Conservation (phyloP, 2,888 invertebrate species). For the Eupithecia abbreviata region DNA sequence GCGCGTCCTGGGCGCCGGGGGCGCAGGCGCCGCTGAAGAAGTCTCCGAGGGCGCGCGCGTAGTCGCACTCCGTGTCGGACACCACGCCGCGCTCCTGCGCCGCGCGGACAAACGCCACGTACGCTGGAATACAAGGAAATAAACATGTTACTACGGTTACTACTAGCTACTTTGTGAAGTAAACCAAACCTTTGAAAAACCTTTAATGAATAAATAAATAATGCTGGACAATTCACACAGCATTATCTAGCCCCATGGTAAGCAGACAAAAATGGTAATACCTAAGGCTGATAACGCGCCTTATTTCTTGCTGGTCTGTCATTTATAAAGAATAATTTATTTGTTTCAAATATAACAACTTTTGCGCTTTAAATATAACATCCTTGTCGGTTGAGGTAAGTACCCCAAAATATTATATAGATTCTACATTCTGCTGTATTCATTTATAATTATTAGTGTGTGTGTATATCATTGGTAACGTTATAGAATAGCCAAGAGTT, state of each 20-base stretch:
- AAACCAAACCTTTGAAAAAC: neutral
- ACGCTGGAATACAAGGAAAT: slow-evolving; percentile 67
- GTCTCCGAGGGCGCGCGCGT: slow-evolving; percentile 80
- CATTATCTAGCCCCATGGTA: too few species aligned
- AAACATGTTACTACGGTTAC: neutral
- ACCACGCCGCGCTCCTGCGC: slow-evolving; percentile 78
- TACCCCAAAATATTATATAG: too few species aligned
- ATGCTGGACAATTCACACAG: too few species aligned
- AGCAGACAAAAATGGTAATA: too few species aligned
- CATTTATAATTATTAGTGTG: too few species aligned
- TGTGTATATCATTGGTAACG: neutral
- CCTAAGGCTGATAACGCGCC: too few species aligned
- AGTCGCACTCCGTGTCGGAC: slow-evolving; percentile 80
- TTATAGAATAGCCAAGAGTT: neutral
- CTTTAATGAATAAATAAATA: neutral
- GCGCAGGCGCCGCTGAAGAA: slow-evolving; percentile 85
- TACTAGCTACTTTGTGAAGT: neutral
- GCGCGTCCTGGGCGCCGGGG: slow-evolving; percentile 82
- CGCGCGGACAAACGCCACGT: slow-evolving; percentile 84
- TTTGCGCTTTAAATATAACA: too few species aligned
- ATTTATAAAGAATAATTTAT: too few species aligned
- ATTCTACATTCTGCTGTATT: too few species aligned
- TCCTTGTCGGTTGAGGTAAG: too few species aligned
- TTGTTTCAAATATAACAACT: too few species aligned
- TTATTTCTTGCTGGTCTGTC: too few species aligned